Evolutionary conservation across 1,140 invertebrate species (phyloP).

Genomic region (Cydia fagiglandana): DNA sequence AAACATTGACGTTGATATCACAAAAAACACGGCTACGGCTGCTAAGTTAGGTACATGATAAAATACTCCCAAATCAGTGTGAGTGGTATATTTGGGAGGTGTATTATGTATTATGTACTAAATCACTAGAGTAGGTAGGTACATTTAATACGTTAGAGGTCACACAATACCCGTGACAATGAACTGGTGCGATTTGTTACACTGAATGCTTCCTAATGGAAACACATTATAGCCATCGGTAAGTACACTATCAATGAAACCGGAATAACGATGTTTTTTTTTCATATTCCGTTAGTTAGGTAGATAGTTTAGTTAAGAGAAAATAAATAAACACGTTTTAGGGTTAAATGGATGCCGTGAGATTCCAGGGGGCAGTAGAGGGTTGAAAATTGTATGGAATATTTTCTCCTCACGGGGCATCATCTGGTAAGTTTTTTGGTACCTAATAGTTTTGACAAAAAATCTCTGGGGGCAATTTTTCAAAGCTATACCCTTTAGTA

Average conservation of each 20-base stretch:
- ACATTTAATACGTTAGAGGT: background rate
- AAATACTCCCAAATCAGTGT: background rate
- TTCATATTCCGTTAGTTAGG: too few relatives aligned
- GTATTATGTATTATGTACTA: background rate
- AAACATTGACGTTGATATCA: too few relatives aligned
- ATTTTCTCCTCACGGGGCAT: too few relatives aligned
- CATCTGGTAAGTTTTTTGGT: too few relatives aligned
- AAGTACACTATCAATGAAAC: background rate
- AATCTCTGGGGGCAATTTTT: too few relatives aligned
- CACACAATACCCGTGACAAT: constrained; percentile 34
- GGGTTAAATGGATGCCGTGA: too few relatives aligned
- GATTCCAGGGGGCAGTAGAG: too few relatives aligned
- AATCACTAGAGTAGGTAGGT: constrained; percentile 15
- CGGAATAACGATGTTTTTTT: background rate
- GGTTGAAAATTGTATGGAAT: too few relatives aligned
- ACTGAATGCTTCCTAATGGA: constrained; percentile 23
- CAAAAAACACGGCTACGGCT: background rate
- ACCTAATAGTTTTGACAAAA: too few relatives aligned
- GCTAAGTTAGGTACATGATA: background rate
- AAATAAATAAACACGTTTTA: too few relatives aligned
- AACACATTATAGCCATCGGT: background rate
- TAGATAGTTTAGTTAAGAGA: too few relatives aligned
- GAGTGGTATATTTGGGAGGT: background rate
- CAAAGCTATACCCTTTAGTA: too few relatives aligned
- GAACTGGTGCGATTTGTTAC: constrained; percentile 35